Percentiles rank a stretch among this genome's conserved stretches.
Conservation (phyloP, 2,888 invertebrate species). For the Amphipoea lucens region DNA sequence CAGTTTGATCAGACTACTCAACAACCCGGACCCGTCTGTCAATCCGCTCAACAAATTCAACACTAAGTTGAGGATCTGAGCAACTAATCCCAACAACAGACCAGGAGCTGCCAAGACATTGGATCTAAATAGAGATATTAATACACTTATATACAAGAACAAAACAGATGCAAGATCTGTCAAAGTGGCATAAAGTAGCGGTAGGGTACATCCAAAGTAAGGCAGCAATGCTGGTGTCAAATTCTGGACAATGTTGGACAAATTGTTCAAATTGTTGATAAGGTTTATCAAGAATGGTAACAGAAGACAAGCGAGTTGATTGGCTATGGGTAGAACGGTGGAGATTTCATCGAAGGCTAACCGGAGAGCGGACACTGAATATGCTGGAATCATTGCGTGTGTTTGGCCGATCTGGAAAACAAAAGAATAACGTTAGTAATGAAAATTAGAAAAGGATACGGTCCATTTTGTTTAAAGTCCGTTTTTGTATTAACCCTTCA, state of each 20-base stretch:
- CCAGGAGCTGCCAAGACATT: slow-evolving; percentile 85
- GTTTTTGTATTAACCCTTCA: neutral
- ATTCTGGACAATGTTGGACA: slow-evolving; percentile 87
- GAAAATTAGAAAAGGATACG: neutral
- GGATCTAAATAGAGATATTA: slow-evolving; percentile 85
- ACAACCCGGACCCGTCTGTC: slow-evolving; percentile 80
- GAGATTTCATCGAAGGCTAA: slow-evolving; percentile 86
- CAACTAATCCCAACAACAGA: slow-evolving; percentile 78
- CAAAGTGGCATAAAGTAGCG: slow-evolving; percentile 83
- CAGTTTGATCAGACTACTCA: slow-evolving; percentile 82
- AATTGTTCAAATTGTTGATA: slow-evolving; percentile 85
- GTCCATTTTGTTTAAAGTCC: neutral
- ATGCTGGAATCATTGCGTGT: slow-evolving; percentile 86
- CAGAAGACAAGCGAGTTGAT: slow-evolving; percentile 83
- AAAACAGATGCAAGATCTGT: slow-evolving; percentile 86
- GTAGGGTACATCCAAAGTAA: slow-evolving; percentile 86
- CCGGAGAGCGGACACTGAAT: slow-evolving; percentile 84
- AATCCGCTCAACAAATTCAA: slow-evolving; percentile 81
- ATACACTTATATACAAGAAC: slow-evolving; percentile 84
- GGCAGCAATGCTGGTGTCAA: slow-evolving; percentile 85
- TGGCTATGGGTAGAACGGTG: slow-evolving; percentile 82
- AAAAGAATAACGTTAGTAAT: neutral
- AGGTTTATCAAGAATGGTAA: slow-evolving; percentile 85
- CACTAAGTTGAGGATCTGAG: slow-evolving; percentile 82
- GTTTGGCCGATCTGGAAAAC: slow-evolving; percentile 75